Base-by-base conservation (phyloP, 2,888 invertebrate species). In the Acrocyrtus sp. region DNA sequence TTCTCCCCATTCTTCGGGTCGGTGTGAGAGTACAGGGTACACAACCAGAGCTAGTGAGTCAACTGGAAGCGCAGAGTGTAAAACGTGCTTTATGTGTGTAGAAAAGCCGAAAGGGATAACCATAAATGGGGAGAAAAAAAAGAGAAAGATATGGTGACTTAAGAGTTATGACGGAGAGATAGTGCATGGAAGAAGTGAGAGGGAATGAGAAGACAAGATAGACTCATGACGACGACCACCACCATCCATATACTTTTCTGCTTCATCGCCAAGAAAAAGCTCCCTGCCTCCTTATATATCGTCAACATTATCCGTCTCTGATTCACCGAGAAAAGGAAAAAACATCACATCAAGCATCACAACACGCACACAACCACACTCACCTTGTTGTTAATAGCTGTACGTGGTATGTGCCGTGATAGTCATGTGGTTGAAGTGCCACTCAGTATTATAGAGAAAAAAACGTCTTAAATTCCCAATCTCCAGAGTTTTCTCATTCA, bases 101-200 rank as follows among this genome's bases (percentile, higher is more conserved):
- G 22, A 34, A 60, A 68, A 61, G 58, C 68, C 54, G 62, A 69
- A 61, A 62, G 69, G 69, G 69, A 69, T 69, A 69, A 69, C 62
- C 62, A 69, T 69, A 69, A 69, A 69, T 41, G 53, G 39, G 48
- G 29, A 48, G 41, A 47, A 29, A 43, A n/a, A 22, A 51, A 21
- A 62, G 22, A 21, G 21, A 39, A 47, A 48, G 53, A 67, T 62
- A 58, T 47, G 51, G 57, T 26, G 47, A 60, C 61, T 60, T 68
- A 60, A 68, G 68, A 69, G 62, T 69, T 69, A 69, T 50, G 69
- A 69, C 60, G 39, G 17, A 29, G n/a, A 17, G 68, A 69, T 56
- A 54, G 45, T 29, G 24, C 5, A 41, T 39, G 48, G 39, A 61
- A 26, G 26, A 48, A 17, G 47, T n/a, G n/a, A 57, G 22, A 56